Evolutionary conservation across 2,113 vertebrate species (phyloP).

Genomic region (Tympanuchus pallidicinctus): DNA sequence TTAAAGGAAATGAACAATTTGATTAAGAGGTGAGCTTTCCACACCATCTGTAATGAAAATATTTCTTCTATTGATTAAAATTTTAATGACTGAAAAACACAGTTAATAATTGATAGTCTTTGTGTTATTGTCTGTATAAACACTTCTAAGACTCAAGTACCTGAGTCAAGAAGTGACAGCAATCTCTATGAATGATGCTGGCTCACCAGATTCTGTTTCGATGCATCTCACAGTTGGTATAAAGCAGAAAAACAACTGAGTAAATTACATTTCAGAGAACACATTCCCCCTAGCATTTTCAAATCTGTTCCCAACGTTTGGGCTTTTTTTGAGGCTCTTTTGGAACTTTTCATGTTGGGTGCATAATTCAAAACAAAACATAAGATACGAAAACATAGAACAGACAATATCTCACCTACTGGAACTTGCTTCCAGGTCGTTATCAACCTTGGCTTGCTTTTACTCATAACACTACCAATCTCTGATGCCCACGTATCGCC

Average conservation of each 20-base stretch:
- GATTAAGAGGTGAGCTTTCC: neutral
- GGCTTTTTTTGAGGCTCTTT: neutral
- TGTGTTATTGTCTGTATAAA: neutral
- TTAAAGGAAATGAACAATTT: neutral
- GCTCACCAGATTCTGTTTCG: neutral
- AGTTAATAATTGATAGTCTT: neutral
- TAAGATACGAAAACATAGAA: neutral
- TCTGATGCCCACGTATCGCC: constrained; percentile 98
- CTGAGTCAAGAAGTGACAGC: neutral
- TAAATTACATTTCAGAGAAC: neutral
- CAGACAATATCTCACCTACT: constrained; percentile 81
- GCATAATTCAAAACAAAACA: neutral
- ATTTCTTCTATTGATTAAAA: neutral
- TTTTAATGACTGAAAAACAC: neutral
- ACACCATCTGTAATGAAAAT: neutral
- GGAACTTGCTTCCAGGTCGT: constrained; percentile 95
- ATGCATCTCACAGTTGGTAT: neutral
- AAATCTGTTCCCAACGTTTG: neutral
- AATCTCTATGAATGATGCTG: neutral
- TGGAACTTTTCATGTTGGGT: neutral
- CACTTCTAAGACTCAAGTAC: neutral
- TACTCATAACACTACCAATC: constrained; percentile 88
- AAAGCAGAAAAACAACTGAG: neutral
- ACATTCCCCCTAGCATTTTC: neutral
- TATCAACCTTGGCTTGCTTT: constrained; percentile 88